Evolutionary conservation across 2,113 vertebrate species (phyloP), one percentile per base, ranked within the genome.

Genomic region (Osmerus eperlanus): DNA sequence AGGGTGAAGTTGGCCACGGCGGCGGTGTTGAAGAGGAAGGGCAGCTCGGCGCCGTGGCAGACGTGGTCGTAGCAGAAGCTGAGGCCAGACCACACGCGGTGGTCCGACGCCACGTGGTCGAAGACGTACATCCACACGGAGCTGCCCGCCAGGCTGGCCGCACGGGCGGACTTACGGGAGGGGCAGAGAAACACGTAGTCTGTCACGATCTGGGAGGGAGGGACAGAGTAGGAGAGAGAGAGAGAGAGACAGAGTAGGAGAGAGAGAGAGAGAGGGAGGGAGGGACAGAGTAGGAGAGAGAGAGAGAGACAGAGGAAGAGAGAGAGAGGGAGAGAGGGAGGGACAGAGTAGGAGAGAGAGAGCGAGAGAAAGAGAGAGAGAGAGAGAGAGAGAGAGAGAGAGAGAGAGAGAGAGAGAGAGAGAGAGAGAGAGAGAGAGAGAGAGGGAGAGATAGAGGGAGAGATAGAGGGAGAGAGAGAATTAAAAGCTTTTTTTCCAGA

Each of bases 141-240:
- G 63, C 87, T 87, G 15, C 88, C 88, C 0, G 25, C 23, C 9
- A 21, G 65, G 1, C 69, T 66, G 32, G 65, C 83, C 0, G 84
- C 67, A 3, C 84, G 86, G 0, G 90, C 89, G 0, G 89, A 79
- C 71, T 76, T 78, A 63, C 90, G 81, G 19, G 90, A 76, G 0
- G 92, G 91, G 79, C 92, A 93, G 72, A 90, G 81, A 77, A 93
- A 93, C 63, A 92, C 67, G 16, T 84, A 93, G 76, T 93, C 92
- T 0, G 92, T 92, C 18, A 92, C 80, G 9, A 92, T 91, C 92
- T 93, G 68, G 15, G 28, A 66, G 64, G 76, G 2, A 52, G 32
- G 2, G 15, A 55, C 25, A 11, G 70, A 66, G 29, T 23, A 19
- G 60, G 9, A 68, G 28, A 21, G 7, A n/a, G 53, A 21, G 13